Evolutionary conservation across 2,888 invertebrate genomes (phyloP).

Genomic region (Drosophila melanosoma): DNA sequence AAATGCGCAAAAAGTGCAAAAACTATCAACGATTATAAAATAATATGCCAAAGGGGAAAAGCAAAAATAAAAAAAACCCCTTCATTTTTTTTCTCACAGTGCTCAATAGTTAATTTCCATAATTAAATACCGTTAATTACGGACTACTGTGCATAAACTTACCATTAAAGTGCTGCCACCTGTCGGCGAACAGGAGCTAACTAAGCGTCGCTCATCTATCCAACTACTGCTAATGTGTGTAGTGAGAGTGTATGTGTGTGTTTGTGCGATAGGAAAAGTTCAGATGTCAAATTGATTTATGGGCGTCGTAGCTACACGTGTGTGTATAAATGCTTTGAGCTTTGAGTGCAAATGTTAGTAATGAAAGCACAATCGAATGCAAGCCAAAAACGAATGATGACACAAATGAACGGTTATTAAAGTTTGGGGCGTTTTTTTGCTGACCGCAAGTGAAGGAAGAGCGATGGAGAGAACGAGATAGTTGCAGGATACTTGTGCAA

Average conservation of each 20-base stretch:
- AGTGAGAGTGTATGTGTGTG: conserved; percentile 3
- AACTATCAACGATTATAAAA: conserved; percentile 16
- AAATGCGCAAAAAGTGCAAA: conserved; percentile 42
- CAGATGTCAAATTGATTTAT: conserved; percentile 72
- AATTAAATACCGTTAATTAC: conserved; percentile 78
- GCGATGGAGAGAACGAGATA: neutral
- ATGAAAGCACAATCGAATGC: conserved; percentile 47
- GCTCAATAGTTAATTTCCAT: conserved; percentile 75
- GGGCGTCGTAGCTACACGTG: conserved; percentile 9
- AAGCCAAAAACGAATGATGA: conserved; percentile 46
- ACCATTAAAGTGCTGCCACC: conserved; percentile 33
- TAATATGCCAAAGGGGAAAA: conserved; percentile 23
- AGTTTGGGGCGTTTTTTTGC: conserved; percentile 30
- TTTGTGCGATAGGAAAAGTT: conserved; percentile 49
- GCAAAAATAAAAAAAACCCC: conserved; percentile 12
- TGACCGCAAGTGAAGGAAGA: conserved; percentile 45
- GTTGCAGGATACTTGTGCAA: conserved; percentile 47
- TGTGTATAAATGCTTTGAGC: conserved; percentile 10
- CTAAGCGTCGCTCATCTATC: conserved; percentile 15
- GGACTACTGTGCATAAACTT: conserved; percentile 51
- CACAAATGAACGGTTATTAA: conserved; percentile 77
- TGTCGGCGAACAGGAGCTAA: conserved; percentile 25
- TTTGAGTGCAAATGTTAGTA: conserved; percentile 38
- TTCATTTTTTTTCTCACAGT: conserved; percentile 59
- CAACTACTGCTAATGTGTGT: conserved; percentile 2